Evolutionary conservation across 2,113 vertebrate species (phyloP).

Genomic region (Cricetomys ansorgei): DNA sequence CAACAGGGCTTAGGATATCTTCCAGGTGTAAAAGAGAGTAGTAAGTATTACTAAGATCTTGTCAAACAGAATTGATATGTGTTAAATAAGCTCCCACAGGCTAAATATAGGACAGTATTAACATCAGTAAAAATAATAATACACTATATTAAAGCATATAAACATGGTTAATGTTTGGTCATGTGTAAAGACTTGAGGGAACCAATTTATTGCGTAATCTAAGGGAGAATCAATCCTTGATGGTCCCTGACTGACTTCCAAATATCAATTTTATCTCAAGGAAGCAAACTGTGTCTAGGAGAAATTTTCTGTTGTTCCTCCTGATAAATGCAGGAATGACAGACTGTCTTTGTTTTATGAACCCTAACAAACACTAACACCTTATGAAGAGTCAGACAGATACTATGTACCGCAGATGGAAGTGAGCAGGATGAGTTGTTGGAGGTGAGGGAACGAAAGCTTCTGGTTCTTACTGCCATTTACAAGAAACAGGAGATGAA

Average conservation of each 20-base stretch:
- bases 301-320: neutral
- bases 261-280: neutral
- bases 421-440: neutral
- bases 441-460: too few species aligned
- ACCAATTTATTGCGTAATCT: neutral
- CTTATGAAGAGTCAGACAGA: neutral
- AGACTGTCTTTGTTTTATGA: neutral
- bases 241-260: neutral
- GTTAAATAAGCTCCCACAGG: neutral
- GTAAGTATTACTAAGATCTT: neutral
- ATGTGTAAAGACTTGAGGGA: neutral
- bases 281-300: neutral
- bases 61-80: neutral
- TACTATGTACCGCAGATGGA: neutral
- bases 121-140: neutral
- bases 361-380: neutral
- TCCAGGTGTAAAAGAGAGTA: neutral
- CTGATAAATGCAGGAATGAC: neutral
- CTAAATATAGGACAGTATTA: neutral
- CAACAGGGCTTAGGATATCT: neutral
- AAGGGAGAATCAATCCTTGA: neutral
- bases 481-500: neutral
- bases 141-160: neutral
- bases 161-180: neutral
- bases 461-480: neutral